Base-by-base conservation (phyloP, 2,888 invertebrate genomes). In the Carpatolechia fugitivella region DNA sequence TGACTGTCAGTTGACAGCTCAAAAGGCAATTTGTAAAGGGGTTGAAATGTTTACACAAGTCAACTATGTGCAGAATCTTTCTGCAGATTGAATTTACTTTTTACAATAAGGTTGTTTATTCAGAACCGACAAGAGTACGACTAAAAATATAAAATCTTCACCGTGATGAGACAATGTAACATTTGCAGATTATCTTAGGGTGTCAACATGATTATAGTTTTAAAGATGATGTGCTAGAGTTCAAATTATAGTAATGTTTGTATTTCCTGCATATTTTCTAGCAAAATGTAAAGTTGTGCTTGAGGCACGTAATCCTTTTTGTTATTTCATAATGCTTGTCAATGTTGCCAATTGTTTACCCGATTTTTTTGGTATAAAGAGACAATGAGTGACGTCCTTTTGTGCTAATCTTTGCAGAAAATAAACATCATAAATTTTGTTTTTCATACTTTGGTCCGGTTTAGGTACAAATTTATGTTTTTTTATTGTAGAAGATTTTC, bases 291-390 rank as follows among this genome's bases (percentile, higher is more conserved):
- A 61, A 54, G 20, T 66, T 66, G 66, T 57, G 56, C 53, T 59
- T 50, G 55, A 60, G 53, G 66, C 58, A 69, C 71, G 69, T 84
- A 85, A 89, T 86, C 89, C 89, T 85, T 88, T 84, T 80, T 82
- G 85, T 80, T 70, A 74, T 70, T 74, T 80, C 65, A 76, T 77
- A 78, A 82, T 71, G 82, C 73, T 74, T 85, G 89, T 88, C 88
- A 85, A 83, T 78, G 76, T 81, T 79, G 72, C 74, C 82, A 84
- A 87, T 87, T 88, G 87, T 89, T 82, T 84, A 80, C 69, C 75
- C 66, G 67, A 78, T 71, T 76, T 79, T 47, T 82, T 72, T 64
- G 72, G 76, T n/a, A 81, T 78, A 82, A 78, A 75, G 76, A 69
- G 72, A 70, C 73, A 76, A 77, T 76, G 81, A 82, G 81, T 83